A percentile compares a stretch with the other conserved stretches of the same genome.
These are phyloP conservation scores for Lepus townsendii DNA, from an alignment of 2,797 vertebrate genomes.

Conservation along the genomic window DNA sequence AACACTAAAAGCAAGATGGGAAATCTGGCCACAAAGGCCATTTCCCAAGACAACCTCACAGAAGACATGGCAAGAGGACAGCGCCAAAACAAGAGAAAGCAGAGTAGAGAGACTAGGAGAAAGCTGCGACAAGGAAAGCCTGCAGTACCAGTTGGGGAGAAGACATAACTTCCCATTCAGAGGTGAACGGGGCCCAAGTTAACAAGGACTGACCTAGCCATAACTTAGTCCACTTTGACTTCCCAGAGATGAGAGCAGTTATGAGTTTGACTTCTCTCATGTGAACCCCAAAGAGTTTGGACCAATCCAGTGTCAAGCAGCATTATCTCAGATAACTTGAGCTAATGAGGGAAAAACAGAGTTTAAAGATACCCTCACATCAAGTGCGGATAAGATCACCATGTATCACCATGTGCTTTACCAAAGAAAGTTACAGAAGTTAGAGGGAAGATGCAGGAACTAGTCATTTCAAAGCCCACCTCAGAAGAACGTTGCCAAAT, in stretches of 20 bases:
- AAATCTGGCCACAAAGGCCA: neutral
- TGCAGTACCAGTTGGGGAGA: neutral
- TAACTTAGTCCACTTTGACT: neutral
- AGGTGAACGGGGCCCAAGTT: neutral
- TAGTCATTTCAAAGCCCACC: neutral
- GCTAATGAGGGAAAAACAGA: conserved; percentile 35
- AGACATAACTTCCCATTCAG: neutral
- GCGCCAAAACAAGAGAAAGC: neutral
- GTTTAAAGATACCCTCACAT: conserved; percentile 39
- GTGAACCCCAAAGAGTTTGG: neutral
- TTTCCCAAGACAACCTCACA: neutral
- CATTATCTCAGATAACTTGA: conserved; percentile 55
- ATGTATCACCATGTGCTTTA: neutral
- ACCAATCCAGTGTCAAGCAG: neutral
- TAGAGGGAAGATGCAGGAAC: neutral
- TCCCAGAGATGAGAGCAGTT: neutral
- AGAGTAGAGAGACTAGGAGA: neutral
- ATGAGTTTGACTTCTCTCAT: neutral
- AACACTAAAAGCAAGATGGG: neutral
- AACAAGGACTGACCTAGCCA: neutral
- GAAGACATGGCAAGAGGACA: neutral
- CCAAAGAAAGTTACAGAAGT: neutral
- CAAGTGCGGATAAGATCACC: neutral
- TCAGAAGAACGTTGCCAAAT: neutral
- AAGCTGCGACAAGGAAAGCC: neutral